Percentiles rank a stretch among this genome's conserved stretches.
phyloP scores from a whole-genome alignment of 2,113 vertebrate species.

The Diadophis punctatus region DNA sequence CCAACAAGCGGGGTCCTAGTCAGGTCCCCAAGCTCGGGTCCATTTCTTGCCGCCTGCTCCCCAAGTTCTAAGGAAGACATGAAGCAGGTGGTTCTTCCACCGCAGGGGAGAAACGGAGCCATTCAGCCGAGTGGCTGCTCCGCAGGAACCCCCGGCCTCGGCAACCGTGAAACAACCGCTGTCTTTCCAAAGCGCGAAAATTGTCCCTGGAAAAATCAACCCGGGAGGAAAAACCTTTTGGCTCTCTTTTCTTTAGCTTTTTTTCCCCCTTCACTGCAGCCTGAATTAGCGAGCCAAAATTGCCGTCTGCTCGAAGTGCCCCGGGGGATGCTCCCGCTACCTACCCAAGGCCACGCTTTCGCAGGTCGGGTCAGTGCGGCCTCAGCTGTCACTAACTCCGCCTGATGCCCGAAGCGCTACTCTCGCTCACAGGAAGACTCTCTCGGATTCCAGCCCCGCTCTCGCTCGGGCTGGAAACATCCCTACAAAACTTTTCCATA shows the following conservation, averaged over 20 bases:
- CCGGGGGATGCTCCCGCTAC: background rate
- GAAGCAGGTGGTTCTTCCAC: background rate
- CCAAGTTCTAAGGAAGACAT: background rate
- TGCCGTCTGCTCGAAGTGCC: background rate
- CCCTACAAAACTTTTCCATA: conserved; percentile 30
- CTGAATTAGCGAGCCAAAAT: background rate
- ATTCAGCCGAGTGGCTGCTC: background rate
- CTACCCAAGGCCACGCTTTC: background rate
- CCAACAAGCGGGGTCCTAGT: background rate
- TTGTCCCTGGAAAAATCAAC: background rate
- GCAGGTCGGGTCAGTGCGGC: background rate
- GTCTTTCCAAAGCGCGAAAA: background rate
- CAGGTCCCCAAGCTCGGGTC: background rate
- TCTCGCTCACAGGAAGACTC: background rate
- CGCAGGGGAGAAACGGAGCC: background rate
- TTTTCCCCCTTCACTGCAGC: too few relatives aligned
- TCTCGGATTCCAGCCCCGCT: conserved; percentile 12
- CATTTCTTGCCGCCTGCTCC: background rate
- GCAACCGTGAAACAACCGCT: background rate
- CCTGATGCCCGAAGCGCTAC: conserved; percentile 7
- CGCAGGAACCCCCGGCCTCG: background rate
- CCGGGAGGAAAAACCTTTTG: background rate
- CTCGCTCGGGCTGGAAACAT: background rate
- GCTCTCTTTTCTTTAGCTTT: background rate
- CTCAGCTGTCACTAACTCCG: conserved; percentile 55